Evolutionary conservation across 2,888 invertebrate genomes (phyloP), one percentile per base, ranked within the genome.

Genomic region (Phlogophora meticulosa): DNA sequence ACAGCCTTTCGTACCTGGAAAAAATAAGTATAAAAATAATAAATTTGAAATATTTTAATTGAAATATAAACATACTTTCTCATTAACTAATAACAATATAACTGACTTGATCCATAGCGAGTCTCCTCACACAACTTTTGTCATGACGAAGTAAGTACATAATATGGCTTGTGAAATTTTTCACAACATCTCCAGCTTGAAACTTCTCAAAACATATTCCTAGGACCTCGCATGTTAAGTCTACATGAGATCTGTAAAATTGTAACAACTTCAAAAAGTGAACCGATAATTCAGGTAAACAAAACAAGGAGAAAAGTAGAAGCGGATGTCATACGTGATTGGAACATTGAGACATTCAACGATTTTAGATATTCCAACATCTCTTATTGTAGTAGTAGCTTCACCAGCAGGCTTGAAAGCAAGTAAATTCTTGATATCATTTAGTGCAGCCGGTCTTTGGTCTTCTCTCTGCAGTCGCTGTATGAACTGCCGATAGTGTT

Each of bases 71-170:
- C 10, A 4, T 15, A 4, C 13, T 22, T 15, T 42, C 10, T 17
- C n/a, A 51, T 38, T 17, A 11, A 17, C 15, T 34, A 5, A 34
- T n/a, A 24, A 48, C 9, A 17, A 4, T 48, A 15, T 24, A 15
- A 28, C 88, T 82, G 82, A 98, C 96, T 92, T 97, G 96, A 81
- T 96, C 96, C 38, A 98, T 86, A 24, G 97, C 97, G 81, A 97
- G 94, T 71, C 94, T 92, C 65, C 97, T 96, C 0, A 97, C 97
- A 82, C 95, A 94, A n/a, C 95, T 84, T 78, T 96, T 96, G 15
- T 96, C 96, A 90, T 98, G 97, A 0, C 95, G 92, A 43, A 98
- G 91, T 45, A 97, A 95, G 77, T 96, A 95, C 91, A 96, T 96
- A 32, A 97, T 88, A 57, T 96, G 91, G 34, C 93, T 91, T 22